Conservation (phyloP, 1,140 invertebrate species). For the Eriosoma lanigerum region DNA sequence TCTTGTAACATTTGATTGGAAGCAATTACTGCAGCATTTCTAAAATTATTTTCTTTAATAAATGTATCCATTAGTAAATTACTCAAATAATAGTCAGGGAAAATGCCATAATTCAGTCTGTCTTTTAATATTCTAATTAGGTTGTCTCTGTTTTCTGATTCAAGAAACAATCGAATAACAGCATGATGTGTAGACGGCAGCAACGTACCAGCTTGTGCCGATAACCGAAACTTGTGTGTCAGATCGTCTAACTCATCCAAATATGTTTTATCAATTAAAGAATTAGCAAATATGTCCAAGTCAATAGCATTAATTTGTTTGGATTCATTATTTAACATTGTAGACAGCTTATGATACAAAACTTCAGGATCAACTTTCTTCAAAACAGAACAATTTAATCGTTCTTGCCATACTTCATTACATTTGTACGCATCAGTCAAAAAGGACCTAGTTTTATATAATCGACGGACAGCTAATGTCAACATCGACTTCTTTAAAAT, state of each 20-base stretch:
- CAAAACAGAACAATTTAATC: conserved; percentile 65
- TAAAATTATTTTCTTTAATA: conserved; percentile 69
- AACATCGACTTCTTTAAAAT: background rate
- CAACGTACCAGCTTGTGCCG: conserved; percentile 68
- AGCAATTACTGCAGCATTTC: conserved; percentile 75
- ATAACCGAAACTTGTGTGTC: conserved; percentile 70
- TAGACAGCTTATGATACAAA: conserved; percentile 67
- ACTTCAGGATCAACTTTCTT: conserved; percentile 66
- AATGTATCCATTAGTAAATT: conserved; percentile 83
- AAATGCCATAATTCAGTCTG: conserved; percentile 85
- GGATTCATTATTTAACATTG: conserved; percentile 61
- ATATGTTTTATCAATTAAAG: conserved; percentile 59
- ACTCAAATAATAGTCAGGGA: conserved; percentile 75
- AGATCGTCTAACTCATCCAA: conserved; percentile 71
- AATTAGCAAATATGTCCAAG: conserved; percentile 73
- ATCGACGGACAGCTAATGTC: background rate
- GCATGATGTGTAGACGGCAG: conserved; percentile 81
- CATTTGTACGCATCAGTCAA: conserved; percentile 71
- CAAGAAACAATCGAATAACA: conserved; percentile 69
- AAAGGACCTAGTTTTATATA: conserved; percentile 58
- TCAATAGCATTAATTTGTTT: conserved; percentile 68
- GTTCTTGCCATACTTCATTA: conserved; percentile 66
- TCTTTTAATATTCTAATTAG: conserved; percentile 75
- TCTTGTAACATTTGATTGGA: conserved; percentile 86
- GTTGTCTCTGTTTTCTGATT: conserved; percentile 63